Evolutionary conservation across 2,113 vertebrate species (phyloP), one percentile per base, ranked within the genome.

Genomic region (Alaudala cheleensis): DNA sequence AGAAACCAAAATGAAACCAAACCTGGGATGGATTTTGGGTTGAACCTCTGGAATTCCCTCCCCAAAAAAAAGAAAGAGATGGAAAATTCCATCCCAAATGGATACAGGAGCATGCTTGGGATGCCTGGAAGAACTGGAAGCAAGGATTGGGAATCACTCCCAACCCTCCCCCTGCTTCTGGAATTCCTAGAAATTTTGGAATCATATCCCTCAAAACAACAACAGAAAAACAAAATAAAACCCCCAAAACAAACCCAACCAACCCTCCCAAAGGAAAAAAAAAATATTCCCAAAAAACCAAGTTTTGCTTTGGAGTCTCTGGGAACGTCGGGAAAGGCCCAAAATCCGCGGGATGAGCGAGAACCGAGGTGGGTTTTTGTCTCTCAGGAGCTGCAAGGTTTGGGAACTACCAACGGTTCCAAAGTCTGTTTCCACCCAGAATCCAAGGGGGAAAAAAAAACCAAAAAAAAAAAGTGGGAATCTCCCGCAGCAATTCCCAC

Each of bases 271-370:
- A 71, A 90, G 33, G 71, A 56, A 92, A 85, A 65, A 80, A 37
- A 37, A 37, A 37, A 37, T 37, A 53, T 87, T 83, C 80, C 28
- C 40, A 37, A 37, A 37, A 37, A 49, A 66, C 4, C 39, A 47
- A 72, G 64, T 80, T 89, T 79, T 26, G 5, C 58, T 91, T 69
- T 40, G 23, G 93, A 97, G 89, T 95, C 92, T 92, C 70, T 39
- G 76, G 87, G 92, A 92, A 90, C 72, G 17, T 88, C 2, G 8
- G 2, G 88, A 79, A 92, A 62, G 17, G 96, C 91, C 93, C 95
- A 47, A 82, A 74, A 74, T 88, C 33, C 1, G n/a, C 81, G 77
- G 86, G 62, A 88, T 60, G 34, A 53, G 89, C 80, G 83, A 90
- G 91, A 83, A 79, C 76, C 66, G 31, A 62, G 76, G 62, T 6